Evolutionary conservation across 2,797 vertebrate species (phyloP), one percentile per base, ranked within the genome.

Genomic region (Octomys mimax): DNA sequence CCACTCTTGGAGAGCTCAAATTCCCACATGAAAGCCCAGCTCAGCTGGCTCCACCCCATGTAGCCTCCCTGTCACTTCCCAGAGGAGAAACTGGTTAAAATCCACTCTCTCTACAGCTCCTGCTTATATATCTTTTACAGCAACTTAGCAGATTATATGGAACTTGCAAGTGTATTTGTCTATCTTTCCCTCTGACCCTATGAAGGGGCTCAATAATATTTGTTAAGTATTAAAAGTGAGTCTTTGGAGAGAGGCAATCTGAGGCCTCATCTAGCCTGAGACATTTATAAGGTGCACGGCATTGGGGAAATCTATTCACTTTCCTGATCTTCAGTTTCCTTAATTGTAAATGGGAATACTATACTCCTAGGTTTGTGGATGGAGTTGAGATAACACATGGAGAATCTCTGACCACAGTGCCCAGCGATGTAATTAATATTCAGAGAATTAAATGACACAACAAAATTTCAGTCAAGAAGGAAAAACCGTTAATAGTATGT

Each of bases 381-480:
- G 68, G 66, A 16, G 16, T 33, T 0, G 2, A 95, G 89, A 88
- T 46, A 46, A 96, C 5, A 61, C 88, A 73, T 28, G 84, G 87
- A 92, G 26, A 66, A 71, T 94, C 62, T 87, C 71, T 78, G 46
- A 79, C 77, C 42, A 49, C 26, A 71, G 84, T 61, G 52, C 19
- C 70, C 83, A 84, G 52, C 33, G 71, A 86, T 4, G 22, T 78
- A 71, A 85, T 90, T 68, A 96, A 52, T 70, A 54, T 36, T 66
- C 59, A n/a, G 9, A 77, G 85, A 88, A 79, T 31, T 93, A 94
- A 88, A 77, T 86, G 87, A 13, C n/a, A 5, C 39, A 28, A 59
- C 11, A 83, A 95, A 75, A 77, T 89, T 95, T 33, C 46, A 92
- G 57, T 66, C 73, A 91, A 88, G 52, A 79, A 94, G 59, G 52